These are phyloP conservation scores for Coptotermes formosanus DNA, from an alignment of 1,140 invertebrate genomes.

Conservation along the genomic window DNA sequence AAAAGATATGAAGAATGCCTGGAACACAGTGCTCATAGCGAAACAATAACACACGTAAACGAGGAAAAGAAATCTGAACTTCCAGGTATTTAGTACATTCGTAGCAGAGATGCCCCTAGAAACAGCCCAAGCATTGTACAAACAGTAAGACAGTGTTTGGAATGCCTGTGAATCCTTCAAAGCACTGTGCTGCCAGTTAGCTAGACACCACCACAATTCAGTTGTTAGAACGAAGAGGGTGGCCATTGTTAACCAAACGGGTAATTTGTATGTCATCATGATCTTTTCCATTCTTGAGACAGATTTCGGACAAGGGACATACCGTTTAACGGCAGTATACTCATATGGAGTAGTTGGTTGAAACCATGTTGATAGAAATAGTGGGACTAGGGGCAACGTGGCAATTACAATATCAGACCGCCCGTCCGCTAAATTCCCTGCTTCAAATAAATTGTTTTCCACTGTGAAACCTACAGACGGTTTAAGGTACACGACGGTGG, in stretches of 20 bases:
- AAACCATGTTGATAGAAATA: neutral
- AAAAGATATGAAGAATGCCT: too few species aligned
- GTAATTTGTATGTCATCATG: neutral
- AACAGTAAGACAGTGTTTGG: too few species aligned
- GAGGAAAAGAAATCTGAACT: too few species aligned
- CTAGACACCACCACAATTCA: too few species aligned
- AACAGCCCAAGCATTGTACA: too few species aligned
- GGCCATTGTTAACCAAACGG: neutral
- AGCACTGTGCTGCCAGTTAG: too few species aligned
- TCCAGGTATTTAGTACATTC: too few species aligned
- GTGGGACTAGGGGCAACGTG: rapidly evolving
- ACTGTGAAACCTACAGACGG: neutral
- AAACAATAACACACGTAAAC: neutral
- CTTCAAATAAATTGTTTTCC: too few species aligned
- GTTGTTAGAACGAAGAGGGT: too few species aligned
- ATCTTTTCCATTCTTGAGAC: neutral
- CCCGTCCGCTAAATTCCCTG: neutral
- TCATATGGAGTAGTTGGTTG: neutral
- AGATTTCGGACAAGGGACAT: neutral
- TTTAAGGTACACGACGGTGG: neutral
- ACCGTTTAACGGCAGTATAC: neutral
- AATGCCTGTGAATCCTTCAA: too few species aligned
- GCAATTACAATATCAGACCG: neutral
- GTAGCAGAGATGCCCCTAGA: too few species aligned
- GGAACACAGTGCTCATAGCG: too few species aligned